Base-by-base conservation (phyloP, 2,113 vertebrate genomes). In the Acanthochromis polyacanthus region DNA sequence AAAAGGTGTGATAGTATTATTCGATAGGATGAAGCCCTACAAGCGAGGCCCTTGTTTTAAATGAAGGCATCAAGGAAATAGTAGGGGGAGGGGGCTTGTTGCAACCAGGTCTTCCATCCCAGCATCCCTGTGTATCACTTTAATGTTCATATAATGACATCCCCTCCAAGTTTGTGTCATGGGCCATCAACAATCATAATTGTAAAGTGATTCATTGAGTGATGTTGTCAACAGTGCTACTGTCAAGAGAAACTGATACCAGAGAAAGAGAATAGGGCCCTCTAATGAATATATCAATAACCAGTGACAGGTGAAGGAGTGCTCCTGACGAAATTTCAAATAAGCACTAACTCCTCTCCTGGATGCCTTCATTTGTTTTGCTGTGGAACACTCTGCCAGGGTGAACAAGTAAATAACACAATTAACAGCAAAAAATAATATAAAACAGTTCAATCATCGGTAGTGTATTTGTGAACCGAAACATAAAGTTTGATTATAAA, bases 251-350 rank as follows among this genome's bases (percentile, higher is more conserved):
- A 95, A 95, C 93, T 93, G 93, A 94, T 94, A 93, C 87, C 64
- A 78, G 61, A 75, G 78, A 92, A 92, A 94, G 94, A 93, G 92
- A 95, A 93, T 91, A 93, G 91, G 90, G 83, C 83, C 70, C 75
- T 94, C 89, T 95, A 95, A 95, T 95, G 94, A 95, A 95, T 93
- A 92, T 95, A 95, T 95, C 94, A 95, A 95, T 95, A 95, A 95
- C 91, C 83, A 73, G 87, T 95, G 95, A 95, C 95, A 95, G 94
- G 91, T 94, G 94, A 95, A 93, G 88, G 92, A 94, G 92, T 92
- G 81, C 90, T 90, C 62, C 71, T 83, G 91, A 91, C 83, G 73
- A 92, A 84, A 92, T 94, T 94, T 92, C 93, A 93, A 93, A 94
- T 93, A 94, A 94, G 88, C 92, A 72, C 91, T 81, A 91, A 93